Percentiles rank a stretch among this genome's conserved stretches.
Conservation (phyloP, 2,888 invertebrate genomes). For the Mythimna lalbum region DNA sequence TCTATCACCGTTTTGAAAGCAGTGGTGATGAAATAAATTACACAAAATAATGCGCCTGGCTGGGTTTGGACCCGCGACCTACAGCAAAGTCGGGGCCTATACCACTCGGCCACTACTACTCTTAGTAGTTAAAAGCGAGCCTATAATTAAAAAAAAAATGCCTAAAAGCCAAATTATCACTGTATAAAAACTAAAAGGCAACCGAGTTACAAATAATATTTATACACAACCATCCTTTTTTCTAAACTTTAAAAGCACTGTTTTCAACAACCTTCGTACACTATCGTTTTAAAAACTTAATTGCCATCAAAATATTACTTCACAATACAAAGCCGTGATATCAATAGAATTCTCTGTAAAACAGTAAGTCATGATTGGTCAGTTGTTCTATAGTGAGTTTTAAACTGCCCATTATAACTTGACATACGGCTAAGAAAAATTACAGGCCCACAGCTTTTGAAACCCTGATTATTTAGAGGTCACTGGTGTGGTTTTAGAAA, state of each 20-base stretch:
- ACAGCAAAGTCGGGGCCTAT: too few relatives aligned
- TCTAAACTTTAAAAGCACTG: conserved; percentile 24
- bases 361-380: conserved; percentile 33
- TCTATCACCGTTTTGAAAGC: too few relatives aligned
- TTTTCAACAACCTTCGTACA: conserved; percentile 23
- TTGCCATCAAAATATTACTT: neutral
- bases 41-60: too few relatives aligned
- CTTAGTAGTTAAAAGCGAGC: too few relatives aligned
- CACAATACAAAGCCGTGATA: conserved; percentile 10
- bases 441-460: neutral
- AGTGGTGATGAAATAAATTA: too few relatives aligned
- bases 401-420: conserved; percentile 34
- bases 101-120: too few relatives aligned
- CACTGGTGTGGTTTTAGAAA: too few relatives aligned
- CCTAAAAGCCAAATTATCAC: too few relatives aligned
- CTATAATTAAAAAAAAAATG: too few relatives aligned
- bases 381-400: conserved; percentile 16
- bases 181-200: neutral
- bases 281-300: neutral
- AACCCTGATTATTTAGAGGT: neutral
- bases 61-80: too few relatives aligned
- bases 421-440: neutral
- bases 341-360: conserved; percentile 34
- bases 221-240: conserved; percentile 28
- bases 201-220: conserved; percentile 6